Evolutionary conservation across 2,113 vertebrate genomes (phyloP).

Genomic region (Prunella himalayana): DNA sequence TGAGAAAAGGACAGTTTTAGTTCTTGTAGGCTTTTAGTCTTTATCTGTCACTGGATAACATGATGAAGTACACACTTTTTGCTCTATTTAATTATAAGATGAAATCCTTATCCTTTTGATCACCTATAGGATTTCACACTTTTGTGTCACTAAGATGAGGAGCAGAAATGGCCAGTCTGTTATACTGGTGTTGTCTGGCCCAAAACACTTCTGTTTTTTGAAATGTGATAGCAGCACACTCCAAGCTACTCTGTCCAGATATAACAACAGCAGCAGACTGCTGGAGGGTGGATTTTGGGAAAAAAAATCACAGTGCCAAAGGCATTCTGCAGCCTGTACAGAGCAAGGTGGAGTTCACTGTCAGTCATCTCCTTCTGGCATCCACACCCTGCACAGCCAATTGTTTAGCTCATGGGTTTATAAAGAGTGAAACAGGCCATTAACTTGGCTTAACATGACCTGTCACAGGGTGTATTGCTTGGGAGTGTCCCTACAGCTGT

Average conservation of each 20-base stretch:
- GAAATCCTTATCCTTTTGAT: not conserved
- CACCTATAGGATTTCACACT: not conserved
- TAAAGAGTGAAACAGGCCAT: not conserved
- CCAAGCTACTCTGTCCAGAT: not conserved
- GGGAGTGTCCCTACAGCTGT: not conserved
- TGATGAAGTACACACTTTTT: not conserved
- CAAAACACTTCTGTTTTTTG: not conserved
- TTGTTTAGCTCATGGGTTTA: not conserved
- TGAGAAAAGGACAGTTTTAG: not conserved
- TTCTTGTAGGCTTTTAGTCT: not conserved
- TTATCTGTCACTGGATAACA: not conserved
- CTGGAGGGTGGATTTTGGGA: not conserved
- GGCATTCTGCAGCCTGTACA: rapidly evolving
- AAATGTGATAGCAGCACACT: not conserved
- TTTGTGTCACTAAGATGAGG: not conserved
- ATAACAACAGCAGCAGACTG: not conserved
- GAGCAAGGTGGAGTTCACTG: not conserved
- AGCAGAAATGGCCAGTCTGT: not conserved
- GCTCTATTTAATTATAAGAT: not conserved
- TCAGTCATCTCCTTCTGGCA: not conserved
- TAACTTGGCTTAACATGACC: not conserved
- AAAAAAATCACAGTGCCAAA: not conserved
- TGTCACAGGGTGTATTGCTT: rapidly evolving
- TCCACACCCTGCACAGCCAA: not conserved
- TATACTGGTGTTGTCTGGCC: no score